Conservation (phyloP, 2,888 invertebrate species). For the Scaptomyza parva region DNA sequence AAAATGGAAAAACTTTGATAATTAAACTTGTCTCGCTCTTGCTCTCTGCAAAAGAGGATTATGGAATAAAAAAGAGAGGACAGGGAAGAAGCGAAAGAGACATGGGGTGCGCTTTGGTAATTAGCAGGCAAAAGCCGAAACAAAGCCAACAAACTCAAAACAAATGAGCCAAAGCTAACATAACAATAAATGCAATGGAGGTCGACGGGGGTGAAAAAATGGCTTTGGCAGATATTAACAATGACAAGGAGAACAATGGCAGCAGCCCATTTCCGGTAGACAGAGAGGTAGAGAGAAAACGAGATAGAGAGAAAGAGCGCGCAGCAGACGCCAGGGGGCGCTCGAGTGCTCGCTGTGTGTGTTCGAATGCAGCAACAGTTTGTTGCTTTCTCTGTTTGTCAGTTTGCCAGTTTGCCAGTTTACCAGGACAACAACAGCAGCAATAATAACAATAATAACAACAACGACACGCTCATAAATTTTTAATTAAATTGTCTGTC, state of each 20-base stretch:
- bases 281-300: too few relatives aligned
- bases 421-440: conserved; percentile 52
- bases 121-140: conserved; percentile 59
- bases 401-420: conserved; percentile 43
- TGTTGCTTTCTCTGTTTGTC: conserved; percentile 61
- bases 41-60: background rate
- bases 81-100: background rate
- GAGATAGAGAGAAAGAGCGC: too few relatives aligned
- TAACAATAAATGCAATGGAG: conserved; percentile 35
- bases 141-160: conserved; percentile 53
- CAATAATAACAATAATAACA: background rate
- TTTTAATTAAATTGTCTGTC: conserved; percentile 71
- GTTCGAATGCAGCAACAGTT: conserved; percentile 67
- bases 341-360: conserved; percentile 25
- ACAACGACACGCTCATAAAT: conserved; percentile 68
- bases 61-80: background rate
- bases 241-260: conserved; percentile 43
- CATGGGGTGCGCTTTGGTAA: conserved; percentile 48
- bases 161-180: conserved; percentile 61
- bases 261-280: conserved; percentile 66
- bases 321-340: conserved; percentile 44
- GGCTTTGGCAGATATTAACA: conserved; percentile 13
- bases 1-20: conserved; percentile 60
- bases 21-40: conserved; percentile 50
- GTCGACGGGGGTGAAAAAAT: background rate